Evolutionary conservation across 2,888 invertebrate genomes (phyloP).

Genomic region (Mimachlamys varia): DNA sequence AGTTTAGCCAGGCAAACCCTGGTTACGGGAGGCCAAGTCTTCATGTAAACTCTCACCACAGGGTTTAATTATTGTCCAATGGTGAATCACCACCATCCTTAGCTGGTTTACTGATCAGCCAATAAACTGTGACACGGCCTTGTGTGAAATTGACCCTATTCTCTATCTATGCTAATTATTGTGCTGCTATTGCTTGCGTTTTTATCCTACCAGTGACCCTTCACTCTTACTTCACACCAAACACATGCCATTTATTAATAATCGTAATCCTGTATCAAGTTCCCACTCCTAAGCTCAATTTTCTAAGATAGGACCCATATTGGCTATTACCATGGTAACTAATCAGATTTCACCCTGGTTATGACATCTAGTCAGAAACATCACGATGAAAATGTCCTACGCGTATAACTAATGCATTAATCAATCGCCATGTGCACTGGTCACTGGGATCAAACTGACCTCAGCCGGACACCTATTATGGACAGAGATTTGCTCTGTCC

Average conservation of each 20-base stretch:
- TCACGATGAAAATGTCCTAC: neutral
- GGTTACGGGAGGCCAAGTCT: neutral
- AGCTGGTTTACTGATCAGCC: neutral
- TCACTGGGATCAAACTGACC: neutral
- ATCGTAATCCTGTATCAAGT: neutral
- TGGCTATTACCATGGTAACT: slow-evolving; percentile 7
- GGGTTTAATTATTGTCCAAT: neutral
- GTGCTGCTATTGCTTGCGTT: neutral
- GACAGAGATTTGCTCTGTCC: too few species aligned
- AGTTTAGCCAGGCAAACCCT: neutral
- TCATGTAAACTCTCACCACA: neutral
- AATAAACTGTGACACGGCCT: too few species aligned
- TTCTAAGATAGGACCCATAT: neutral
- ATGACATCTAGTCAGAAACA: slow-evolving; percentile 34
- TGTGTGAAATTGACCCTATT: neutral
- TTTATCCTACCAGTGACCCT: neutral
- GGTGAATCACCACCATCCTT: neutral
- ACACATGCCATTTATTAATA: slow-evolving; percentile 23
- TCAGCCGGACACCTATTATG: neutral
- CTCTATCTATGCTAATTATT: neutral
- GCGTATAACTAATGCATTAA: neutral
- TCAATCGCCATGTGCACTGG: neutral
- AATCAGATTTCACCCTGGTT: slow-evolving; percentile 1
- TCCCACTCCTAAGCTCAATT: neutral
- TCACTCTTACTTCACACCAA: neutral